These are phyloP conservation scores for Acanthis flammea DNA, from an alignment of 2,797 vertebrate species.

Conservation along the genomic window DNA sequence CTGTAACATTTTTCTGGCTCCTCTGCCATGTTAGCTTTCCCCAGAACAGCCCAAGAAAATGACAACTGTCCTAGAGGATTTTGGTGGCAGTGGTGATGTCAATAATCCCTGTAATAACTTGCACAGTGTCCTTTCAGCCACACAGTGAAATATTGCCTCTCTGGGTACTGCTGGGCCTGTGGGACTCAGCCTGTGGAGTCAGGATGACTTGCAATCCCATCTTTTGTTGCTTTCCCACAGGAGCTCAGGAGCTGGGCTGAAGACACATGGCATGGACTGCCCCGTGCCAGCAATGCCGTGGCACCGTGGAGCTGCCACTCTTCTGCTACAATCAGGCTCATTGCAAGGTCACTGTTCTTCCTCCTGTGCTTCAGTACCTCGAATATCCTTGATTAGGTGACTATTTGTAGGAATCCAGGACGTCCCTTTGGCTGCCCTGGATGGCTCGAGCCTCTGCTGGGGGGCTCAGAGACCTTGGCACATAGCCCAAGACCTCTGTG, in stretches of 20 bases:
- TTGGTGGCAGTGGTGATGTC: not conserved
- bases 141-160: not conserved
- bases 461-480: too few relatives aligned
- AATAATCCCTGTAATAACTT: not conserved
- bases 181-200: not conserved
- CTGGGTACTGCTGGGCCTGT: not conserved
- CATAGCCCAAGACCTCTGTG: too few relatives aligned
- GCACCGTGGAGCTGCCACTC: not conserved
- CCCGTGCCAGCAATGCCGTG: not conserved
- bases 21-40: not conserved
- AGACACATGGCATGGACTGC: rapidly evolving
- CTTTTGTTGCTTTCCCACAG: not conserved
- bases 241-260: not conserved
- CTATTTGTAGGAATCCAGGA: too few relatives aligned
- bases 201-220: not conserved
- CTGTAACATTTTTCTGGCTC: not conserved
- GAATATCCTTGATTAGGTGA: not conserved
- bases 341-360: not conserved
- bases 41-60: not conserved
- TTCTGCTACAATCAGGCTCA: not conserved
- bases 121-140: not conserved
- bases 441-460: too few relatives aligned
- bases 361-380: not conserved
- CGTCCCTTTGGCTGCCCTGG: too few relatives aligned
- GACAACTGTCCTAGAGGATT: not conserved